Conservation (phyloP, 2,888 invertebrate species). For the Pheosia gnoma region DNA sequence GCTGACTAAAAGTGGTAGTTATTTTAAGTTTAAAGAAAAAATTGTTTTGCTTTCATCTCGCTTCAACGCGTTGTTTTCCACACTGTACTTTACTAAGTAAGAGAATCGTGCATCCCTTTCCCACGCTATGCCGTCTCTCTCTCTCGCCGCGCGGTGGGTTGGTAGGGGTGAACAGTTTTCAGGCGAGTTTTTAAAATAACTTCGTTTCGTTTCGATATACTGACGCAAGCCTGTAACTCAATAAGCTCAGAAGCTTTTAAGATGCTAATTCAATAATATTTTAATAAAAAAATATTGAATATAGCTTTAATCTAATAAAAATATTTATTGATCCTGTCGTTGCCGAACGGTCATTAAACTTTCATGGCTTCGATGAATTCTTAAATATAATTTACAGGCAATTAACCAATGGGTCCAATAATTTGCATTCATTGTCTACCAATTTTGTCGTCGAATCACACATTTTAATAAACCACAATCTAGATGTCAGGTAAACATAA, state of each 20-base stretch:
- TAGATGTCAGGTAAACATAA: no score
- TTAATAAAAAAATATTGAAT: neutral
- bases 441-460: no score
- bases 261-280: neutral
- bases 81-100: slow-evolving; percentile 28
- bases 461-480: no score
- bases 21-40: slow-evolving; percentile 15
- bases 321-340: no score
- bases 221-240: slow-evolving; percentile 15
- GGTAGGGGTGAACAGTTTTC: slow-evolving; percentile 34
- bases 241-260: slow-evolving; percentile 5
- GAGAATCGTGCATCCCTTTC: slow-evolving; percentile 57
- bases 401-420: no score
- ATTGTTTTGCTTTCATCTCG: slow-evolving; percentile 55
- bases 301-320: neutral
- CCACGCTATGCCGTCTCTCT: slow-evolving; percentile 47
- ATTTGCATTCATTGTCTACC: no score
- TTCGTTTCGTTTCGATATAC: slow-evolving; percentile 28
- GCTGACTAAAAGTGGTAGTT: slow-evolving; percentile 1
- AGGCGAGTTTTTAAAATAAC: slow-evolving; percentile 39
- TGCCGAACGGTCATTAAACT: neutral
- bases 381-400: no score
- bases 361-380: slow-evolving; percentile 2
- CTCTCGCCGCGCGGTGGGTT: slow-evolving; percentile 37
- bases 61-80: slow-evolving; percentile 49